Conservation (phyloP, 2,888 invertebrate genomes). For the Drosophila dives region DNA sequence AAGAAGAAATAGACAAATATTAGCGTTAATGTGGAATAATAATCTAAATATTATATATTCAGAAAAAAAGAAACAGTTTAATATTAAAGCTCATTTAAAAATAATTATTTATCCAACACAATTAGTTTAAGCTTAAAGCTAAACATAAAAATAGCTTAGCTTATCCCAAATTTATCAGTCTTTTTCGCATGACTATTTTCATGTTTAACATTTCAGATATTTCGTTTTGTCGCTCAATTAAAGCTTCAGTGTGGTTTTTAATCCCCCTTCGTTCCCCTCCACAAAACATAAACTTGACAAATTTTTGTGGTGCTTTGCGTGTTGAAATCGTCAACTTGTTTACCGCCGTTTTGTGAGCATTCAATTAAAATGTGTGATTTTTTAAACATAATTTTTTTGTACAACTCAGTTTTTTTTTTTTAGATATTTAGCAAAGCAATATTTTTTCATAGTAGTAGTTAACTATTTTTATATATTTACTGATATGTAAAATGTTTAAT, state of each 20-base stretch:
- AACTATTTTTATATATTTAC: neutral
- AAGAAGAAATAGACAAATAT: no score
- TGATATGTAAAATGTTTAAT: neutral
- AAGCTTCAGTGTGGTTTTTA: conserved; percentile 18
- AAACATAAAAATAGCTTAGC: neutral
- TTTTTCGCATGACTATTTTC: conserved; percentile 21
- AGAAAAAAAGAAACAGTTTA: neutral
- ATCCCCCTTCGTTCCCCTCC: neutral
- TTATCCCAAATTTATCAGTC: neutral
- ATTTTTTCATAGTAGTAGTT: conserved; percentile 1
- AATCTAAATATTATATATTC: neutral
- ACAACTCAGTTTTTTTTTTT: neutral
- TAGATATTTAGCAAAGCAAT: neutral
- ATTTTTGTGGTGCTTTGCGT: conserved; percentile 65
- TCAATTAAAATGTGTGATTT: conserved; percentile 70
- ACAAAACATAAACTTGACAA: conserved; percentile 31
- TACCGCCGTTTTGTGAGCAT: conserved; percentile 75
- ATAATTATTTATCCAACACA: neutral
- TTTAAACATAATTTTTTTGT: conserved; percentile 41
- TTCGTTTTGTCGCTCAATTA: conserved; percentile 62
- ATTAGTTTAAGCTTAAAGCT: no score
- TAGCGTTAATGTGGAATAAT: no score
- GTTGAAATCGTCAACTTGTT: conserved; percentile 75
- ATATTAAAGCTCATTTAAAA: neutral
- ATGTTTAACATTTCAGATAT: conserved; percentile 37